A percentile compares a stretch with the other conserved stretches of the same genome.
These are phyloP conservation scores for Morpho helenor DNA, from an alignment of 2,888 invertebrate species.

Conservation along the genomic window DNA sequence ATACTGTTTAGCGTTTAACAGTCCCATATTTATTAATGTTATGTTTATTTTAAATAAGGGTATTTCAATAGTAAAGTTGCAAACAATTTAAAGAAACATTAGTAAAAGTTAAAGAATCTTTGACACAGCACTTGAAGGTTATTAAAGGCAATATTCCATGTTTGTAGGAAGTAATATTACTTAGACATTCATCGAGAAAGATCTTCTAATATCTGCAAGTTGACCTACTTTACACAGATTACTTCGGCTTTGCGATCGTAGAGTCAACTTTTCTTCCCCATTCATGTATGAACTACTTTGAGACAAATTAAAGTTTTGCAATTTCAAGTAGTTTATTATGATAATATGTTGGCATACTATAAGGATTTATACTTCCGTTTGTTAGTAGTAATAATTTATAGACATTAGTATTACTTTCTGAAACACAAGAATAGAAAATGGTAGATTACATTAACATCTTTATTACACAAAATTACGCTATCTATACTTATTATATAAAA, in stretches of 20 bases:
- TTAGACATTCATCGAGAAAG: constrained; percentile 21
- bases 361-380: too few relatives aligned
- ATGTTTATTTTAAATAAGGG: too few relatives aligned
- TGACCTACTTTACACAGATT: constrained; percentile 42
- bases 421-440: too few relatives aligned
- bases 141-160: not conserved
- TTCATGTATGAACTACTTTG: constrained; percentile 12
- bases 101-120: too few relatives aligned
- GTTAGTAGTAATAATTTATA: too few relatives aligned
- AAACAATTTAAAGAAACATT: too few relatives aligned
- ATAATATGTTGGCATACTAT: not conserved
- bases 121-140: too few relatives aligned
- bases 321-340: constrained; percentile 1
- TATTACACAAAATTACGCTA: not conserved
- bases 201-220: constrained; percentile 42
- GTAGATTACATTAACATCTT: too few relatives aligned
- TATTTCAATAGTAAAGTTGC: too few relatives aligned
- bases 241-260: constrained; percentile 27
- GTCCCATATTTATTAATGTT: too few relatives aligned
- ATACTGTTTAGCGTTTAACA: too few relatives aligned
- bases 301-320: constrained; percentile 8
- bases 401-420: too few relatives aligned
- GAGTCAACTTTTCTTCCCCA: constrained; percentile 21
- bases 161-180: constrained; percentile 17
- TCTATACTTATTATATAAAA: not conserved